phyloP scores from a whole-genome alignment of 2,797 vertebrate genomes.

The Etheostoma nigrum region DNA sequence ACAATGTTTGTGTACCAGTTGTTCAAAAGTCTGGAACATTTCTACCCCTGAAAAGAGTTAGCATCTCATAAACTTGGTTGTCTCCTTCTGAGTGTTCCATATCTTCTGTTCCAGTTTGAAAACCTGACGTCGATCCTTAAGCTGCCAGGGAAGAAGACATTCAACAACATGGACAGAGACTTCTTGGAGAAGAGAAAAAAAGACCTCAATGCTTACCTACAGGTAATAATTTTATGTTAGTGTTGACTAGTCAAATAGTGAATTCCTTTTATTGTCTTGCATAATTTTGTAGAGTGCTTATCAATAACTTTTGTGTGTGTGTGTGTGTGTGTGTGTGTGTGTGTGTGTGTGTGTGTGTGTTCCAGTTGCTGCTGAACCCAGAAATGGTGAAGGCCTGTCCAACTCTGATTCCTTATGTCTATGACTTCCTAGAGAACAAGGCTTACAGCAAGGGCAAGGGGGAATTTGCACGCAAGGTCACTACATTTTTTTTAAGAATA shows the following conservation, averaged over 20 bases:
- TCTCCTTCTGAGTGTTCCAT: neutral
- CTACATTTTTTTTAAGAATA: conserved; percentile 4
- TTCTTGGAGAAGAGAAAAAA: conserved; percentile 98
- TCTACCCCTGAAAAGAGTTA: neutral
- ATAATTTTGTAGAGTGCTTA: neutral
- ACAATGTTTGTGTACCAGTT: neutral
- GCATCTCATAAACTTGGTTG: neutral
- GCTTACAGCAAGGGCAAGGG: conserved; percentile 98
- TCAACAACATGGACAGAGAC: conserved; percentile 99
- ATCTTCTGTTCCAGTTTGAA: conserved; percentile 89
- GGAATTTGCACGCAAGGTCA: conserved; percentile 98
- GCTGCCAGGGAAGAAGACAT: conserved; percentile 98
- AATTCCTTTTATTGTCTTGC: neutral
- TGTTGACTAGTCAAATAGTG: neutral
- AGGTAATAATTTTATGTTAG: conserved; percentile 82
- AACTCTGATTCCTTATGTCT: conserved; percentile 90
- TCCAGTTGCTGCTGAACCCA: conserved; percentile 93
- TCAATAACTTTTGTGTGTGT: neutral
- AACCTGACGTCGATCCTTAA: conserved; percentile 93
- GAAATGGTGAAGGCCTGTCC: conserved; percentile 97
- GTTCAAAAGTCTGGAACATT: neutral
- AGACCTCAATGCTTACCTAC: conserved; percentile 97
- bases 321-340: conserved; percentile 22
- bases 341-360: conserved; percentile 43
- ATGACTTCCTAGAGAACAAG: conserved; percentile 98